phyloP scores from a whole-genome alignment of 1,140 invertebrate species.

The Sinella curviseta region DNA sequence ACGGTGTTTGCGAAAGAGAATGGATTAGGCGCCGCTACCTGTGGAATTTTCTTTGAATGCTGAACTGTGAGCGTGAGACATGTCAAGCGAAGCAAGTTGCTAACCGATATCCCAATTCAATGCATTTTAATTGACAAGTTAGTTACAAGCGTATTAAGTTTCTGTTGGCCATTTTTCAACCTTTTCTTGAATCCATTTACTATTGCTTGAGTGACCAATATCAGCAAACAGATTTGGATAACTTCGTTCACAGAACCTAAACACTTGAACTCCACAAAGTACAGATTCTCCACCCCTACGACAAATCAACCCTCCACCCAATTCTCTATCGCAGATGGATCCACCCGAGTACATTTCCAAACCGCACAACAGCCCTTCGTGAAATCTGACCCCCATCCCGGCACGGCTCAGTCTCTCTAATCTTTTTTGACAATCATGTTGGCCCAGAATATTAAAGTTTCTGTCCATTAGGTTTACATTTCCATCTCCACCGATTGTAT shows the following conservation, averaged over 20 bases:
- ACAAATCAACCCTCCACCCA: neutral
- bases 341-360: neutral
- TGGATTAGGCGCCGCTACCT: too few species aligned
- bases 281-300: neutral
- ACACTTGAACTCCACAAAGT: neutral
- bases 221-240: neutral
- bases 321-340: slow-evolving; percentile 6
- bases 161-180: too few species aligned
- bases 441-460: neutral
- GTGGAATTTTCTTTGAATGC: too few species aligned
- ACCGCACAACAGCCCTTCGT: neutral
- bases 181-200: too few species aligned
- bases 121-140: too few species aligned
- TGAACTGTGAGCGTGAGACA: too few species aligned
- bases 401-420: neutral
- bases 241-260: neutral
- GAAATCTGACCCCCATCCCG: neutral
- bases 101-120: too few species aligned
- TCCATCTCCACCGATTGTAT: neutral
- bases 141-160: too few species aligned
- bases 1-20: too few species aligned
- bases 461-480: neutral
- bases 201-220: too few species aligned
- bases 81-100: too few species aligned
- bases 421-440: neutral